Evolutionary conservation across 2,888 invertebrate species (phyloP).

Genomic region (Platycheirus rosarum): DNA sequence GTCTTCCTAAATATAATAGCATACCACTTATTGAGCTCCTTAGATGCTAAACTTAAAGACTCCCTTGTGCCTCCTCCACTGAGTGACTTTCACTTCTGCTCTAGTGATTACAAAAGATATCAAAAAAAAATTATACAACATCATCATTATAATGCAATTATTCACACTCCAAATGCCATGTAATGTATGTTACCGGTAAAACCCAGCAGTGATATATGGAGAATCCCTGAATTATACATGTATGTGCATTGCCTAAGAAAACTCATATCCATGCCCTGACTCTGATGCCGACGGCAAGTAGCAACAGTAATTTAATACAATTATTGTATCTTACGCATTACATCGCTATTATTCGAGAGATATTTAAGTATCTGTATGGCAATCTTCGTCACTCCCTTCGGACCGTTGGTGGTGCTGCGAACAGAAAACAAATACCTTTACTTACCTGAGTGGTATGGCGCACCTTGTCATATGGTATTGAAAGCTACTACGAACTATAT

Average conservation of each 20-base stretch:
- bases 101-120: too few species aligned
- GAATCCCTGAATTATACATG: too few species aligned
- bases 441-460: slow-evolving; percentile 16
- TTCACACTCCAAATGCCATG: slow-evolving; percentile 28
- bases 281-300: slow-evolving; percentile 13
- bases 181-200: slow-evolving; percentile 12
- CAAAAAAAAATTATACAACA: slow-evolving; percentile 12
- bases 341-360: slow-evolving; percentile 38
- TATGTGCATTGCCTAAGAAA: too few species aligned
- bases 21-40: too few species aligned
- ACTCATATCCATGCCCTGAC: slow-evolving; percentile 12
- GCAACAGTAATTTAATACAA: slow-evolving; percentile 54
- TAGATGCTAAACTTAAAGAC: too few species aligned
- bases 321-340: slow-evolving; percentile 28
- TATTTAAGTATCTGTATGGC: slow-evolving; percentile 44
- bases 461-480: slow-evolving; percentile 25
- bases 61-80: too few species aligned
- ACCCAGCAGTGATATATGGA: too few species aligned
- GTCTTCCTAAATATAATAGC: too few species aligned
- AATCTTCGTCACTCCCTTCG: slow-evolving; percentile 31
- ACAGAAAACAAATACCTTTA: slow-evolving; percentile 1
- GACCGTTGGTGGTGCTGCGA: slow-evolving; percentile 1
- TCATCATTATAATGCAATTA: slow-evolving; percentile 27
- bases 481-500: slow-evolving; percentile 25
- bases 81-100: too few species aligned